Evolutionary conservation across 2,888 invertebrate species (phyloP).

Genomic region (Venustoraphidia nigricollis): DNA sequence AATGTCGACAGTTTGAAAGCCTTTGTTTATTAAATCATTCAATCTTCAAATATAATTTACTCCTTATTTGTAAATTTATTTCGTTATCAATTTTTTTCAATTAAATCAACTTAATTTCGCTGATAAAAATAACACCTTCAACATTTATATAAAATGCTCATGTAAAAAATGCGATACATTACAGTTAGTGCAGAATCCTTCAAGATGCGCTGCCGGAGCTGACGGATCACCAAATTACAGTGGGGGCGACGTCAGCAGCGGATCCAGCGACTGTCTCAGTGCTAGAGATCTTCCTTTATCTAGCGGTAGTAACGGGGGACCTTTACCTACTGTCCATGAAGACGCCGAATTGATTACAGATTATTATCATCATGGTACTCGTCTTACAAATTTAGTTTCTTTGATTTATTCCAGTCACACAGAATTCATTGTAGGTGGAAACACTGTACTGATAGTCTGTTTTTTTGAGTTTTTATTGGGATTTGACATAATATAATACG

Average conservation of each 20-base stretch:
- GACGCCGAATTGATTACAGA: conserved; percentile 52
- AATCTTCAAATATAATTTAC: too few relatives aligned
- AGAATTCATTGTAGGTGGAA: too few relatives aligned
- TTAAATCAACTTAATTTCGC: too few relatives aligned
- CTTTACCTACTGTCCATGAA: conserved; percentile 74
- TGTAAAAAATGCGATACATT: not conserved
- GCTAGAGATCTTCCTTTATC: conserved; percentile 23
- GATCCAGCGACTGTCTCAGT: conserved; percentile 23
- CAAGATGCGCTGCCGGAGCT: conserved; percentile 9
- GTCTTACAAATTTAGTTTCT: not conserved
- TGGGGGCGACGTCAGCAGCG: conserved; percentile 20
- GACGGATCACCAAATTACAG: conserved; percentile 10
- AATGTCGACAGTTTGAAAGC: too few relatives aligned
- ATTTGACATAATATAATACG: too few relatives aligned
- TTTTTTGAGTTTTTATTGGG: too few relatives aligned
- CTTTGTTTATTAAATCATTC: too few relatives aligned
- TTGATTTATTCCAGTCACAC: not conserved
- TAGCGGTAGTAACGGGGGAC: conserved; percentile 21
- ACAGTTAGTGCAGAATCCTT: conserved; percentile 22
- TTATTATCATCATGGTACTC: conserved; percentile 16
- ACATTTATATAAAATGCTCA: too few relatives aligned
- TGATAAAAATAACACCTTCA: too few relatives aligned
- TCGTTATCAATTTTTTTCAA: too few relatives aligned
- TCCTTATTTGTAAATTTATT: too few relatives aligned
- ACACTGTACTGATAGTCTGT: too few relatives aligned